phyloP scores from a whole-genome alignment of 1,140 invertebrate species.

The Brachionus sp. region DNA sequence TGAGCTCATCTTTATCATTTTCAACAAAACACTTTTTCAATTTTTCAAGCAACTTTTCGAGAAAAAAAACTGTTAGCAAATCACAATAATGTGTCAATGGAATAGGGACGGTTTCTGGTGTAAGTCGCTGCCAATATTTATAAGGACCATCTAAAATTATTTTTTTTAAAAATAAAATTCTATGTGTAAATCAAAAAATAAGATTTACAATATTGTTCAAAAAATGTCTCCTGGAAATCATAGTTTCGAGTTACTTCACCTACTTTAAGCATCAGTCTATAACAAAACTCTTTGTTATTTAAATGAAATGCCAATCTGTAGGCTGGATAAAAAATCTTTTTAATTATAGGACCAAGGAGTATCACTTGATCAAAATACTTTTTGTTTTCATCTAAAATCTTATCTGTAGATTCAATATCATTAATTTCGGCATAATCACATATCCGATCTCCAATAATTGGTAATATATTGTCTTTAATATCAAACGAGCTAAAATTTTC shows the following conservation, averaged over 20 bases:
- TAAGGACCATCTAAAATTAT: not conserved
- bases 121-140: constrained; percentile 3
- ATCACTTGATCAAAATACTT: not conserved
- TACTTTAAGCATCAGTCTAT: not conserved
- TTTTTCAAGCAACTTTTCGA: not conserved
- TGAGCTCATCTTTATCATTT: not conserved
- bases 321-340: not conserved
- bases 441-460: not conserved
- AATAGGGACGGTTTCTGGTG: constrained; percentile 11
- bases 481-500: not conserved
- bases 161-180: not conserved
- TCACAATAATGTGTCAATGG: not conserved
- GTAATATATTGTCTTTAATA: not conserved
- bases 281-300: not conserved
- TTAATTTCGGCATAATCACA: not conserved
- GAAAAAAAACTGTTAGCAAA: not conserved
- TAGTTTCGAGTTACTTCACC: not conserved
- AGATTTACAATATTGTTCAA: not conserved
- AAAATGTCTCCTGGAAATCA: not conserved
- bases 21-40: not conserved
- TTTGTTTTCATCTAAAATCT: not conserved
- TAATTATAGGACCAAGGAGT: not conserved
- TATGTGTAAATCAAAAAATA: not conserved
- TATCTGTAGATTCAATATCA: not conserved
- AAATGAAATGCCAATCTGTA: not conserved